Evolutionary conservation across 1,140 invertebrate species (phyloP).

Genomic region (Aradophagus sp.): DNA sequence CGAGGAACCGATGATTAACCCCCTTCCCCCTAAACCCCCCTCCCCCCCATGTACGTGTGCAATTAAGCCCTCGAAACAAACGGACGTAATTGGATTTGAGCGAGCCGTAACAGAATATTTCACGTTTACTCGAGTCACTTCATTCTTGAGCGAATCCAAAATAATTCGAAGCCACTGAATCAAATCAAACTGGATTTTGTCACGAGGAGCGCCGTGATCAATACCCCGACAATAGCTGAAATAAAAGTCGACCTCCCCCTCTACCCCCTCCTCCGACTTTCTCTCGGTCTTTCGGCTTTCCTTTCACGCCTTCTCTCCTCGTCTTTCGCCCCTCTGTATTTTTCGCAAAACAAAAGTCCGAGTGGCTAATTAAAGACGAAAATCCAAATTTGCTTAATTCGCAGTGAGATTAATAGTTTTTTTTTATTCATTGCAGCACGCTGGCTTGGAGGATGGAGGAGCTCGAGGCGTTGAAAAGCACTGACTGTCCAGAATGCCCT

Average conservation of each 20-base stretch:
- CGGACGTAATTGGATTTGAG: conserved; percentile 7
- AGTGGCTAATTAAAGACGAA: conserved; percentile 33
- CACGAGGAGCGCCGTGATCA: conserved; percentile 28
- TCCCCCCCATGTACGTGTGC: too few relatives aligned
- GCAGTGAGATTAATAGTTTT: conserved; percentile 23
- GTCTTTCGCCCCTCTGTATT: not conserved
- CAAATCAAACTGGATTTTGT: conserved; percentile 46
- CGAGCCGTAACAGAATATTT: conserved; percentile 15
- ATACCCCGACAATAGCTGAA: conserved; percentile 18
- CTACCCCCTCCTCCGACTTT: not conserved
- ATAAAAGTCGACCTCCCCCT: conserved; percentile 9
- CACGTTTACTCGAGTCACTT: conserved; percentile 16
- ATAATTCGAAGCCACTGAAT: conserved; percentile 31
- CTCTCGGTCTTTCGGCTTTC: not conserved
- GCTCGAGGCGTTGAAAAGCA: conserved; percentile 72
- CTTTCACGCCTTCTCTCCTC: not conserved
- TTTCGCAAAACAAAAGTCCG: too few relatives aligned
- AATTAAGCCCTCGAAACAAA: conserved; percentile 5
- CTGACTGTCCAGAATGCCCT: conserved; percentile 72
- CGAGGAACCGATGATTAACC: too few relatives aligned
- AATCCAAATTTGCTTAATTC: conserved; percentile 33
- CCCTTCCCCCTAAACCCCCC: conserved; percentile 11
- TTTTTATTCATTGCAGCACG: conserved; percentile 64
- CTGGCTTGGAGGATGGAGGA: conserved; percentile 73
- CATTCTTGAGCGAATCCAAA: conserved; percentile 29